phyloP scores from a whole-genome alignment of 2,888 invertebrate species.

The Apantesis nais region DNA sequence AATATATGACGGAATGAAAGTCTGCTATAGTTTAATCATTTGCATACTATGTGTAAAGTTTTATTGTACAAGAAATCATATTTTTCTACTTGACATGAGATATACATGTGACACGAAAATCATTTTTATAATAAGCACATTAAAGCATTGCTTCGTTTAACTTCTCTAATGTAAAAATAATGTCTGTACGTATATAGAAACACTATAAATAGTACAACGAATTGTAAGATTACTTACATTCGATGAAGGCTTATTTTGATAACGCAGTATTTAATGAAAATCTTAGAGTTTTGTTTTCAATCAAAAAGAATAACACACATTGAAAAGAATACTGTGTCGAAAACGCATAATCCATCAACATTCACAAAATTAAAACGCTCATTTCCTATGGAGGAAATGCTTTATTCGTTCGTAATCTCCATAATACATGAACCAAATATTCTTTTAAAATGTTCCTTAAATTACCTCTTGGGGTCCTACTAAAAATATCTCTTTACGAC shows the following conservation, averaged over 20 bases:
- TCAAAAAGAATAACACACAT: not conserved
- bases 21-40: too few species aligned
- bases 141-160: too few species aligned
- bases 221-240: not conserved
- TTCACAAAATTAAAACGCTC: conserved; percentile 13
- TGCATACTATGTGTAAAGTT: not conserved
- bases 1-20: not conserved
- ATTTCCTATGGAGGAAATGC: conserved; percentile 11
- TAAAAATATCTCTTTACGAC: conserved; percentile 29
- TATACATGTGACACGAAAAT: too few species aligned
- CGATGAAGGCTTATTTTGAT: not conserved
- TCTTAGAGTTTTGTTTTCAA: not conserved
- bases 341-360: conserved; percentile 1
- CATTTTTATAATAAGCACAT: too few species aligned
- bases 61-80: too few species aligned
- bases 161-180: too few species aligned
- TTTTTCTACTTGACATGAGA: too few species aligned
- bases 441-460: conserved; percentile 16
- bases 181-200: not conserved
- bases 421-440: conserved; percentile 23
- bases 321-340: not conserved
- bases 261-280: not conserved
- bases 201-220: not conserved
- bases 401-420: conserved; percentile 12
- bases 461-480: conserved; percentile 21